Evolutionary conservation across 2,888 invertebrate species (phyloP).

Genomic region (Andrena camellia): DNA sequence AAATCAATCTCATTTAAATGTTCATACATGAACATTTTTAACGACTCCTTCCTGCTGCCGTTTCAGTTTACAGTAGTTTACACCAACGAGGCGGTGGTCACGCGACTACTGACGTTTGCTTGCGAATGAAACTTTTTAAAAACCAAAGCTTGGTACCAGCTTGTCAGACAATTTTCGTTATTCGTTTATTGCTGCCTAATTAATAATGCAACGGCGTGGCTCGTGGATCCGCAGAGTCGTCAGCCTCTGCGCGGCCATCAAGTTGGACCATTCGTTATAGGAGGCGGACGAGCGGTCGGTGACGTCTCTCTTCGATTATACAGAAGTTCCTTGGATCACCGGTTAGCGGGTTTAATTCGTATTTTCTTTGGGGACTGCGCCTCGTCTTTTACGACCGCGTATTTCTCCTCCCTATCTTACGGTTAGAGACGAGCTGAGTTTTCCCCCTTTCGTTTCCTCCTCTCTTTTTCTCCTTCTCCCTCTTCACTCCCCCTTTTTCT

Average conservation of each 20-base stretch:
- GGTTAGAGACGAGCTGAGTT: constrained; percentile 74
- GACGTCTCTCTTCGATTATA: constrained; percentile 64
- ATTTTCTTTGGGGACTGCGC: constrained; percentile 82
- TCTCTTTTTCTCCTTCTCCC: constrained; percentile 58
- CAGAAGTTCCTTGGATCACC: constrained; percentile 73
- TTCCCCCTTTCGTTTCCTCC: constrained; percentile 67
- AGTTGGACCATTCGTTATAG: not conserved
- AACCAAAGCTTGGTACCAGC: not conserved
- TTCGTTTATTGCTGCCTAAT: not conserved
- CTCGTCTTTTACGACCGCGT: constrained; percentile 82
- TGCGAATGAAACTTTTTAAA: not conserved
- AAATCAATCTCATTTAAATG: constrained; percentile 1
- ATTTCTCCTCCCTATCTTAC: constrained; percentile 77
- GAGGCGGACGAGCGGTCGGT: not conserved
- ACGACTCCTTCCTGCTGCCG: not conserved
- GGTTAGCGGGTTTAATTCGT: constrained; percentile 82
- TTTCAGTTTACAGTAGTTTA: not conserved
- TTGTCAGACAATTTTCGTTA: too few species aligned
- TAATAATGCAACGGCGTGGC: not conserved
- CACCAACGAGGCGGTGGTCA: constrained; percentile 1
- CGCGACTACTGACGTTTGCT: constrained; percentile 17
- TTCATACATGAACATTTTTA: not conserved
- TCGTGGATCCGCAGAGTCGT: not conserved
- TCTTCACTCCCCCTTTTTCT: constrained; percentile 43
- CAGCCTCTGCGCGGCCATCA: not conserved